phyloP scores from a whole-genome alignment of 2,797 vertebrate genomes.

The Pangasius macronema region DNA sequence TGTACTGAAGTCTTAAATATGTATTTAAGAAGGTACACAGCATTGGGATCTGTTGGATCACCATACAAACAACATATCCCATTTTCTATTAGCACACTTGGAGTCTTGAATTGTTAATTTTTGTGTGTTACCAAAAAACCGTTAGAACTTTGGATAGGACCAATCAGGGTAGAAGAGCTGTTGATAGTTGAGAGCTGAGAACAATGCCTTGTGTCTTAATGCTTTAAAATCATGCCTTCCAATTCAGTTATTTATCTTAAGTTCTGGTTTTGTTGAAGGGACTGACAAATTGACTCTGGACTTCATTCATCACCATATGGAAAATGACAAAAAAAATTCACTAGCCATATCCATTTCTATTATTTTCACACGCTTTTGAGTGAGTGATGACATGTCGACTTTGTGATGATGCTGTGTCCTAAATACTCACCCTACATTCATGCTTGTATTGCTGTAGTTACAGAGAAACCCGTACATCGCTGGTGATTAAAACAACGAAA shows the following conservation, averaged over 20 bases:
- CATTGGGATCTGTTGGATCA: not conserved
- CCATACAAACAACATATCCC: not conserved
- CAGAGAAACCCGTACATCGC: too few species aligned
- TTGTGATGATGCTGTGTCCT: not conserved
- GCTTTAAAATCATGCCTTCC: not conserved
- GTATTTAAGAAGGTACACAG: not conserved
- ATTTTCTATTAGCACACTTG: not conserved
- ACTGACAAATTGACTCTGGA: not conserved
- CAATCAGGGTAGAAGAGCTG: not conserved
- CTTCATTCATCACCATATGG: not conserved
- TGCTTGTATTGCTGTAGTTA: not conserved
- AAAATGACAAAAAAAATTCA: not conserved
- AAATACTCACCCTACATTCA: conserved; percentile 6
- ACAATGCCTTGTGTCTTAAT: not conserved
- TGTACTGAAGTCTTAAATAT: not conserved
- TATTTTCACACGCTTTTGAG: not conserved
- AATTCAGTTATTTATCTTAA: not conserved
- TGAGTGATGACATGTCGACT: not conserved
- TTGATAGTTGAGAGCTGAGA: not conserved
- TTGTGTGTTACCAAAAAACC: not conserved
- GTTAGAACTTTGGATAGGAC: not conserved
- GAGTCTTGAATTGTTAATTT: not conserved
- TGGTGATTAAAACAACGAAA: too few species aligned
- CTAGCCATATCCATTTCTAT: not conserved
- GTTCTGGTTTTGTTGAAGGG: not conserved